Base-by-base conservation (phyloP, 2,113 vertebrate genomes). In the Anthoscopus minutus region DNA sequence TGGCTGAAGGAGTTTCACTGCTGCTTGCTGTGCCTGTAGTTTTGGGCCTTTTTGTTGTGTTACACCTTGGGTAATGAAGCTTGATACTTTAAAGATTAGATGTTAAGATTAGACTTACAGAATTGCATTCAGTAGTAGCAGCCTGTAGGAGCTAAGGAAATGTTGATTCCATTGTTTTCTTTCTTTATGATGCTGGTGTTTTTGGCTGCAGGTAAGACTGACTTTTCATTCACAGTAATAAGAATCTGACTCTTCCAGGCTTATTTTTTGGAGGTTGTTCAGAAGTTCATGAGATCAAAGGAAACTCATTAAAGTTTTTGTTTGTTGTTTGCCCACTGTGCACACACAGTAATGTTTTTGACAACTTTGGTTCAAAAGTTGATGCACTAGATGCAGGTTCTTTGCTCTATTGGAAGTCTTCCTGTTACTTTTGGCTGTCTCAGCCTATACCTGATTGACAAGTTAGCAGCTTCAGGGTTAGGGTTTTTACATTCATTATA, bases 361-460 rank as follows among this genome's bases (percentile, higher is more conserved):
- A 81, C 23, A 31, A 44, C 47, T 87, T 73, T 64, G 6, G 18
- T 81, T 86, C n/a, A 37, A 23, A 88, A 87, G 57, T 12, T 65
- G 50, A 23, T 76, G 8, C 0, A 33, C 30, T 40, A 45, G 44
- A 66, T 70, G 20, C 2, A 5, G 42, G n/a, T 37, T 94, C 35
- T 88, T 74, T 50, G 11, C 65, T 79, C 16, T 79, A 0, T 31
- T 82, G 57, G 53, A 92, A 62, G 15, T 64, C 65, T 66, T 91
- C 35, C 47, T 90, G 86, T 92, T 93, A 45, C 47, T 91, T 92
- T 87, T 94, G 88, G 60, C 83, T 83, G 24, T 88, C 33, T 89
- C 65, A 57, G n/a, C 73, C 81, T 81, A 40, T 4, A 76, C 30
- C 37, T 79, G 61, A 76, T 65, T 71, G 89, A 81, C 62, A 91